Conservation (phyloP, 2,113 vertebrate species). For the Camelus dromedarius region DNA sequence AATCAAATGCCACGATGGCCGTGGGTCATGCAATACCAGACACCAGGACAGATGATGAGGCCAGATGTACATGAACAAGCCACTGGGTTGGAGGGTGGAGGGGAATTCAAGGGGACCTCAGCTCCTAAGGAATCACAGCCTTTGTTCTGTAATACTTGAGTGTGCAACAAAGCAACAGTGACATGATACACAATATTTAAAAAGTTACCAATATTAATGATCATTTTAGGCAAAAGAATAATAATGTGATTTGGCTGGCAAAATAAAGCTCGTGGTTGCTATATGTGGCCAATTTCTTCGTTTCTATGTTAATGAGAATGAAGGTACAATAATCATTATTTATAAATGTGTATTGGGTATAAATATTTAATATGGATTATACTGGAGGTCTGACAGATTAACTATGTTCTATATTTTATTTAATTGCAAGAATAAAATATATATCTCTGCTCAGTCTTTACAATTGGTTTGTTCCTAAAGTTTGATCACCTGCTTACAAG, state of each 20-base stretch:
- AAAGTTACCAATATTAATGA: background rate
- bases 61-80: background rate
- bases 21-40: background rate
- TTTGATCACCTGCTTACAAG: background rate
- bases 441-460: background rate
- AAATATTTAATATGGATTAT: background rate
- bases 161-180: background rate
- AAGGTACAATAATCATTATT: background rate
- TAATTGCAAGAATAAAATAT: background rate
- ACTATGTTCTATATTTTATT: background rate
- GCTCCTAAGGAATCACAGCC: background rate
- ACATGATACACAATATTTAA: background rate
- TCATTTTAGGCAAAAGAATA: background rate
- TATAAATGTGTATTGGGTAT: background rate
- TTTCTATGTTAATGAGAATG: background rate
- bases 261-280: background rate
- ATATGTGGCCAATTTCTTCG: background rate
- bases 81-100: background rate
- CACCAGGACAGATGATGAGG: background rate
- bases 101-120: background rate
- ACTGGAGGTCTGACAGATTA: background rate
- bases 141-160: background rate
- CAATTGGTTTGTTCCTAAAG: background rate
- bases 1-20: background rate
- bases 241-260: background rate